Evolutionary conservation across 1,140 invertebrate genomes (phyloP), one percentile per base, ranked within the genome.

Genomic region (Stenopsyche tienmushanensis): DNA sequence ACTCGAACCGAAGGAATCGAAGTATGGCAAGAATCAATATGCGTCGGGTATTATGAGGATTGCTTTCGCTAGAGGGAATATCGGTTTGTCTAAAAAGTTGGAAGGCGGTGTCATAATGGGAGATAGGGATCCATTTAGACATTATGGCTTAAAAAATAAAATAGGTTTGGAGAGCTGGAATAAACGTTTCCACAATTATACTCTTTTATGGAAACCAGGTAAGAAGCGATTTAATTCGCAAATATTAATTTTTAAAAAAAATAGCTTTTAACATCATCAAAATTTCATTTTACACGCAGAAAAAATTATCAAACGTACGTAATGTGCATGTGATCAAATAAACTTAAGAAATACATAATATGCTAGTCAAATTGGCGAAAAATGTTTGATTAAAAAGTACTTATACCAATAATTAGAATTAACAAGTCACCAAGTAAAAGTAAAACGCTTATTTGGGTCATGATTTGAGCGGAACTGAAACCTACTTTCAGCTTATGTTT

Each of bases 131-230:
- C 77, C 77, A 0, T 77, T 74, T 71, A 73, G 78, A 24, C 68
- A 74, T 1, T 65, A 70, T 20, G 63, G 75, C 7, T 26, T 78
- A 57, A 76, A 75, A 50, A 78, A 78, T 64, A 77, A 75, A 34
- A 72, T 76, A 29, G 74, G 77, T 5, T 73, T 77, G 21, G 70
- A 77, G 3, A 74, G 77, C 53, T 89, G 87, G 87, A 80, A 77
- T 29, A 79, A 83, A 20, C 82, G 84, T 26, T 90, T 84, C 72
- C 87, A 90, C 69, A 82, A 78, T 39, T 91, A 85, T 62, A 83
- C 80, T 1, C 71, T 89, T 15, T 76, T 83, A 49, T 91, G 89
- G 89, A 84, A 76, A 39, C 81, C 82, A 70, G 81, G 83, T 84
- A 72, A 66, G 5, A 5, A 34, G 13, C 13, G 5, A 34, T 7